These are phyloP conservation scores for Mugil cephalus DNA, from an alignment of 2,113 vertebrate genomes.

Conservation along the genomic window DNA sequence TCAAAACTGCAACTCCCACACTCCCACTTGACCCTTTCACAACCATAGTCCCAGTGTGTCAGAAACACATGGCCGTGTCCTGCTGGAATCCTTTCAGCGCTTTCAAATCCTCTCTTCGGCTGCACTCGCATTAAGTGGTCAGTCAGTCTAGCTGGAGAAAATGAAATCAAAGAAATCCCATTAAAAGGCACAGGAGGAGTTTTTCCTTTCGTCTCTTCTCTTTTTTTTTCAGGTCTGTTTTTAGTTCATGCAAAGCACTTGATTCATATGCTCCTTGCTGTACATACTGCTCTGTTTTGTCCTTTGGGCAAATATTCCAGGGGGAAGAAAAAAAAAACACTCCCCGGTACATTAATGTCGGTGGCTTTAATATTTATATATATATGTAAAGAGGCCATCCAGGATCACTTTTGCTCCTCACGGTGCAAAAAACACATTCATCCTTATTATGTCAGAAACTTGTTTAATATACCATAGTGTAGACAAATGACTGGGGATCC, in stretches of 20 bases:
- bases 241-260: constrained; percentile 11
- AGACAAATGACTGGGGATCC: background rate
- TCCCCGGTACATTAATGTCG: background rate
- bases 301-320: background rate
- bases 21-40: constrained; percentile 2
- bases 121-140: constrained; percentile 19
- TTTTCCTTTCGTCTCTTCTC: background rate
- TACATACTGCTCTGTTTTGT: constrained; percentile 5
- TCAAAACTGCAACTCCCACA: background rate
- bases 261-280: constrained; percentile 17
- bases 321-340: background rate
- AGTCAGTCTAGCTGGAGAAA: constrained; percentile 3
- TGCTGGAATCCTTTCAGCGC: constrained; percentile 17
- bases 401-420: background rate
- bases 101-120: background rate
- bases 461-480: background rate
- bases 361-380: constrained; percentile 17
- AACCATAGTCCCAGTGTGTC: background rate
- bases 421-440: background rate
- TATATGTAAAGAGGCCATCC: constrained; percentile 1
- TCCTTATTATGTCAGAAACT: background rate
- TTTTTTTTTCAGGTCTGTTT: constrained; percentile 32
- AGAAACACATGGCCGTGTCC: background rate
- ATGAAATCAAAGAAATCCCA: constrained; percentile 37
- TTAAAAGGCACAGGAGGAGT: constrained; percentile 23